These are phyloP conservation scores for Tenthredo notha DNA, from an alignment of 2,888 invertebrate species.

Conservation along the genomic window DNA sequence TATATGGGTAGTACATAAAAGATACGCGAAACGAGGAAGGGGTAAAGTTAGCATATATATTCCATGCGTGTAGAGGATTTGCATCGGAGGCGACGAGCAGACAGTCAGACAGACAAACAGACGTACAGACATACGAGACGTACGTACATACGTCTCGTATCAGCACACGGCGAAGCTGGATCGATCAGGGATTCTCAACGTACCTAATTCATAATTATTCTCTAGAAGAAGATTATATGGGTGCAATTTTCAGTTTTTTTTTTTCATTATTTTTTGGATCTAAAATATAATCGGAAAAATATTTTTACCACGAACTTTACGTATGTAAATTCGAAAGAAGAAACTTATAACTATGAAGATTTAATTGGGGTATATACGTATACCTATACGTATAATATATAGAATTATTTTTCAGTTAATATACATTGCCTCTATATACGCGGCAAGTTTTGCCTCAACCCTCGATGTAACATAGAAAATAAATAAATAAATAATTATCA, in stretches of 20 bases:
- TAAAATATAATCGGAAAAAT: background rate
- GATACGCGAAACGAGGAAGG: background rate
- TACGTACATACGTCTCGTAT: conserved; percentile 26
- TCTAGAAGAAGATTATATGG: background rate
- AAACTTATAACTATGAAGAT: background rate
- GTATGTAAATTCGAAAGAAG: too few species aligned
- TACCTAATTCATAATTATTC: background rate
- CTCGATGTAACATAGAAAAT: background rate
- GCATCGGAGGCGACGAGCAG: conserved; percentile 48
- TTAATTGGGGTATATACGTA: background rate
- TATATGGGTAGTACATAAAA: background rate
- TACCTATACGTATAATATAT: background rate
- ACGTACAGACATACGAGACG: background rate
- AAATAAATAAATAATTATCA: conserved; percentile 6
- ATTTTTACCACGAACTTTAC: background rate
- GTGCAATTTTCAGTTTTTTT: background rate
- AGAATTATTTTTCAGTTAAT: background rate
- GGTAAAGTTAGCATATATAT: conserved; percentile 28
- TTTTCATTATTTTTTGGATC: background rate
- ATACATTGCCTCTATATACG: background rate
- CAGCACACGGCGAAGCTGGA: conserved; percentile 24
- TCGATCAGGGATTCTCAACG: conserved; percentile 51
- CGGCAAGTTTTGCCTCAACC: background rate
- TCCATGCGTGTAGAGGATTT: conserved; percentile 44
- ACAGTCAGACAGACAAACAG: conserved; percentile 37